A percentile compares a stretch with the other conserved stretches of the same genome.
Evolutionary conservation across 2,888 invertebrate genomes (phyloP).

Genomic region (Protodeltote pygarga): DNA sequence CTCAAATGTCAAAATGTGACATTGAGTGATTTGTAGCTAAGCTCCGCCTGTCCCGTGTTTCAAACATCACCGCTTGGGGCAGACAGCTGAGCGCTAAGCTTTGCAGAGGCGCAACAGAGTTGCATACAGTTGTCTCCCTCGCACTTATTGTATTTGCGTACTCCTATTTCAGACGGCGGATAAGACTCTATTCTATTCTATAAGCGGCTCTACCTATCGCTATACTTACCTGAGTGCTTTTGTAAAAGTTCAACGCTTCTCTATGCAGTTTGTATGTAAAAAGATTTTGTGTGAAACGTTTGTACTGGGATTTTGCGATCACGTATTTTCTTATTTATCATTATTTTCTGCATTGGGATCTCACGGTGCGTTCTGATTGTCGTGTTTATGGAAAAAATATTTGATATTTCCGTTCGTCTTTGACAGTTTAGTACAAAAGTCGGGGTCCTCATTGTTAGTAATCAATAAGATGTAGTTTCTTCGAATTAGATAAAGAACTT

Average conservation of each 20-base stretch:
- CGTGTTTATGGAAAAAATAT: constrained; percentile 35
- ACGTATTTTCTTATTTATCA: constrained; percentile 53
- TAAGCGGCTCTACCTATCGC: constrained; percentile 80
- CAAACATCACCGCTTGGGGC: constrained; percentile 86
- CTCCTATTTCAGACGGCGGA: constrained; percentile 70
- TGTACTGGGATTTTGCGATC: constrained; percentile 59
- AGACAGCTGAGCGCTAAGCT: constrained; percentile 86
- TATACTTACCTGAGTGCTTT: constrained; percentile 86
- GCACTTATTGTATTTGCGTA: constrained; percentile 59
- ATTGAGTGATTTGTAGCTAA: constrained; percentile 88
- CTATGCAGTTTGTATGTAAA: constrained; percentile 79
- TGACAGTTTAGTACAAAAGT: constrained; percentile 8
- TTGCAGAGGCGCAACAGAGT: constrained; percentile 75
- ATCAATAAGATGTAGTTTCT: neutral
- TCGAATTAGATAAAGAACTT: neutral
- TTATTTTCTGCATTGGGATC: constrained; percentile 46
- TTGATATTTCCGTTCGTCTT: constrained; percentile 23
- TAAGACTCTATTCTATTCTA: constrained; percentile 80
- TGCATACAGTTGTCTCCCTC: constrained; percentile 76
- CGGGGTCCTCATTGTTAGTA: constrained; percentile 5
- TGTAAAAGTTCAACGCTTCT: constrained; percentile 84
- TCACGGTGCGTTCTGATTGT: constrained; percentile 53
- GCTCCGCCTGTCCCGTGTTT: constrained; percentile 88
- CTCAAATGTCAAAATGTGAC: constrained; percentile 88
- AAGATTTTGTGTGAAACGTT: constrained; percentile 71